Base-by-base conservation (phyloP, 2,888 invertebrate species). In the Osmoderma eremita region DNA sequence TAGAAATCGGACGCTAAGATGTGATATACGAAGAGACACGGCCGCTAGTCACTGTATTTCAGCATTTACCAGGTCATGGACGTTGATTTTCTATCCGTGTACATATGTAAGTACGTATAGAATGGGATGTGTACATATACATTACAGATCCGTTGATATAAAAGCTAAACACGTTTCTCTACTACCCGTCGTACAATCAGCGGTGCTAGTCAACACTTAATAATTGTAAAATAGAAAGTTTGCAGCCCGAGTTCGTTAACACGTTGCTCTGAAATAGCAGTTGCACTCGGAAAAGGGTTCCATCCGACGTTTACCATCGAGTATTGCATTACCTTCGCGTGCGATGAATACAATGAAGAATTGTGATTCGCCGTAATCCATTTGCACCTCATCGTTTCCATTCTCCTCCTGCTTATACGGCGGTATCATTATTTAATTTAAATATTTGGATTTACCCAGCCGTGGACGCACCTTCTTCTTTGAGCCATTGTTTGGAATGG, bases 141-240 rank as follows among this genome's bases (percentile, higher is more conserved):
- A 5, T 30, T 30, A n/a, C 30, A 10, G 1, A 4, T 5, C 3
- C 5, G 5, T 5, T 3, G 30, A 10, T 30, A 30, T 2, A 30
- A 30, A 8, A 30, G 10, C 2, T 53, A 13, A 50, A 24, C 51
- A n/a, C 38, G n/a, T 53, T 53, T 53, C 12, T 53, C 13, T 13
- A n/a, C 50, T 24, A 24, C 36, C 18, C 36, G 8, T 45, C 45
- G 30, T 10, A 61, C 45, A 12, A 17, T 15, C 15, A 42, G 1
- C 45, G 13, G 17, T 53, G 30, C 36, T 24, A 24, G 24, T 13
- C 53, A 24, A 50, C 24, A n/a, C 8, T 50, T 65, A 20, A 17
- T 73, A 73, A 74, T 74, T 71, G 72, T 74, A 76, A 75, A 78
- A 77, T 77, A 78, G 78, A 78, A 78, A 78, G 78, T 76, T 74